Evolutionary conservation across 1,140 invertebrate species (phyloP).

Genomic region (Glomeris maerens): DNA sequence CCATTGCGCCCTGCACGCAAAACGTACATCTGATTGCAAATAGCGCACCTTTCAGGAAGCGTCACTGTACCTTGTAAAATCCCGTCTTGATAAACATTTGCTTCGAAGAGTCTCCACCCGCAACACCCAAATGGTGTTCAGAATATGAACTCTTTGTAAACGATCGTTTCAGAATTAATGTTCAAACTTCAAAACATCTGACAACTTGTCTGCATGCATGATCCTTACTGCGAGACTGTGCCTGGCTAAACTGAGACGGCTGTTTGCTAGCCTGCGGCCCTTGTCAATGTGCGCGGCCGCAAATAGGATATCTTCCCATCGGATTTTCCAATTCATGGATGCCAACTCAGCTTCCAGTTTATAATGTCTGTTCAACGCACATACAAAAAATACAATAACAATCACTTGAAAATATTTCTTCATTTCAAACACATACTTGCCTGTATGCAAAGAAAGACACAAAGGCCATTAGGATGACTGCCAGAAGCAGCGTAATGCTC

Average conservation of each 20-base stretch:
- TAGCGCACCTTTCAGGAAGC: no score
- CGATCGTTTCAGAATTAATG: background rate
- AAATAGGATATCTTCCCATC: constrained; percentile 57
- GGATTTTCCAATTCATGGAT: constrained; percentile 88
- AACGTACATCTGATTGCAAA: no score
- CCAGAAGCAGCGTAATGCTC: constrained; percentile 62
- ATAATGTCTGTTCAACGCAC: constrained; percentile 54
- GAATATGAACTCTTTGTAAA: background rate
- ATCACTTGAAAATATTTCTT: no score
- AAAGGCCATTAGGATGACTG: constrained; percentile 57
- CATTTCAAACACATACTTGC: constrained; percentile 29
- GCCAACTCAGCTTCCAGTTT: constrained; percentile 84
- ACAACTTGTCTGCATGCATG: no score
- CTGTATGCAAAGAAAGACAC: constrained; percentile 50
- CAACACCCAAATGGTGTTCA: background rate
- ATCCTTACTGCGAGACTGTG: constrained; percentile 8
- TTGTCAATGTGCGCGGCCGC: constrained; percentile 20
- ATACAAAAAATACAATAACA: constrained; percentile 1
- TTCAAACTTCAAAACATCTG: no score
- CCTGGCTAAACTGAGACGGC: constrained; percentile 30
- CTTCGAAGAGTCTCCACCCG: constrained; percentile 53
- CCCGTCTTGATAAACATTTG: constrained; percentile 75
- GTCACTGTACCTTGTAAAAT: constrained; percentile 56
- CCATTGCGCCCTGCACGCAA: constrained; percentile 46
- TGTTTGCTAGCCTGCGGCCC: constrained; percentile 25